phyloP scores from a whole-genome alignment of 1,140 invertebrate species.

The Nebria ingens region DNA sequence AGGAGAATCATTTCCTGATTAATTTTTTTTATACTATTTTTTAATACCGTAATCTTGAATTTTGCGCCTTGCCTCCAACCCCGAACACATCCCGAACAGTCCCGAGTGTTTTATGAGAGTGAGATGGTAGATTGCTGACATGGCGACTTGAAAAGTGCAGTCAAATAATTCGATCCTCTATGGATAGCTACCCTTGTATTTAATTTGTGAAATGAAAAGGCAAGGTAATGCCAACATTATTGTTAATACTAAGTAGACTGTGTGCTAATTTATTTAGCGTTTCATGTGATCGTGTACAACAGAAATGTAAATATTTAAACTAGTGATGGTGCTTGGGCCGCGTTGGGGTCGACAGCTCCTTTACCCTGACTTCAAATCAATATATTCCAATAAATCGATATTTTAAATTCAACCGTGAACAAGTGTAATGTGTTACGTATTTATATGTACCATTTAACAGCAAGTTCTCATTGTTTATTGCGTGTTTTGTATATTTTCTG shows the following conservation, averaged over 20 bases:
- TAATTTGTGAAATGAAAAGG: conserved; percentile 17
- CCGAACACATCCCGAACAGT: conserved; percentile 29
- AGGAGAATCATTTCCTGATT: too few species aligned
- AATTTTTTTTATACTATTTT: not conserved
- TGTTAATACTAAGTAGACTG: not conserved
- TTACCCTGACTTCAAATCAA: conserved; percentile 29
- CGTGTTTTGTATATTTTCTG: not conserved
- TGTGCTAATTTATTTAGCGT: not conserved
- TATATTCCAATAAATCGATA: conserved; percentile 32
- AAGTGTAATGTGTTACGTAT: not conserved
- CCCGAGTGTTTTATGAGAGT: conserved; percentile 21
- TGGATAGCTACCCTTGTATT: conserved; percentile 29
- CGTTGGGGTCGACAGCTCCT: conserved; percentile 20
- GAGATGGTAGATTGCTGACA: conserved; percentile 29
- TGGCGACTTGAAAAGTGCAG: conserved; percentile 34
- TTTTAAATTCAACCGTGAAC: not conserved
- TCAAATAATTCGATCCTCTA: conserved; percentile 29
- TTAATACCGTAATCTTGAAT: not conserved
- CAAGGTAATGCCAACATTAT: conserved; percentile 20
- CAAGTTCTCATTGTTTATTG: too few species aligned
- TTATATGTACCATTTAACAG: not conserved
- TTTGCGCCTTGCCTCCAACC: conserved; percentile 16
- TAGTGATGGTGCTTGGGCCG: not conserved
- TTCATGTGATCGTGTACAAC: not conserved
- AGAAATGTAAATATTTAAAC: not conserved